phyloP scores from a whole-genome alignment of 2,797 vertebrate genomes.

The Rhinogobio ventralis region DNA sequence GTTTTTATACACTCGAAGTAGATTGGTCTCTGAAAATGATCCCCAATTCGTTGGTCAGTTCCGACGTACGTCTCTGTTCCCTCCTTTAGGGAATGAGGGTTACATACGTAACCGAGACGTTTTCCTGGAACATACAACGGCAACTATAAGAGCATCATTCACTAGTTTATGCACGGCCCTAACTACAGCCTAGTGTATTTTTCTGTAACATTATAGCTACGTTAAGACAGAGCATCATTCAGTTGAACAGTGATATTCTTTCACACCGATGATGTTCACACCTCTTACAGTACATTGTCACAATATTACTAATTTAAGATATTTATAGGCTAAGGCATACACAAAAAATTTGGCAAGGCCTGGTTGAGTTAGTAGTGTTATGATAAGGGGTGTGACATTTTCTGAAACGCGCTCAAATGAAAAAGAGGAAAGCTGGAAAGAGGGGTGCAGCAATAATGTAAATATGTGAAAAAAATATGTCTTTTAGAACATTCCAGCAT shows the following conservation, averaged over 20 bases:
- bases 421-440: neutral
- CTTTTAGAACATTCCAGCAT: neutral
- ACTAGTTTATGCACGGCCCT: too few relatives aligned
- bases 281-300: neutral
- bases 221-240: neutral
- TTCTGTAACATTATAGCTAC: too few relatives aligned
- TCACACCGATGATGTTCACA: rapidly evolving
- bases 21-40: too few relatives aligned
- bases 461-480: neutral
- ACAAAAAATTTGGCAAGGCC: neutral
- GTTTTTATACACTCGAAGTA: too few relatives aligned
- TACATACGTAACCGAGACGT: too few relatives aligned
- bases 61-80: too few relatives aligned
- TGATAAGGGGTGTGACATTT: neutral
- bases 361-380: neutral
- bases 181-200: too few relatives aligned
- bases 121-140: neutral
- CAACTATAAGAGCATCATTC: neutral
- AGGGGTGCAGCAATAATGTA: neutral
- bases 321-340: neutral
- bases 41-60: too few relatives aligned
- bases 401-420: neutral
- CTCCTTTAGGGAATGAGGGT: too few relatives aligned
- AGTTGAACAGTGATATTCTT: neutral
- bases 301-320: neutral